Evolutionary conservation across 1,140 invertebrate species (phyloP).

Genomic region (Diploscapter pachys): DNA sequence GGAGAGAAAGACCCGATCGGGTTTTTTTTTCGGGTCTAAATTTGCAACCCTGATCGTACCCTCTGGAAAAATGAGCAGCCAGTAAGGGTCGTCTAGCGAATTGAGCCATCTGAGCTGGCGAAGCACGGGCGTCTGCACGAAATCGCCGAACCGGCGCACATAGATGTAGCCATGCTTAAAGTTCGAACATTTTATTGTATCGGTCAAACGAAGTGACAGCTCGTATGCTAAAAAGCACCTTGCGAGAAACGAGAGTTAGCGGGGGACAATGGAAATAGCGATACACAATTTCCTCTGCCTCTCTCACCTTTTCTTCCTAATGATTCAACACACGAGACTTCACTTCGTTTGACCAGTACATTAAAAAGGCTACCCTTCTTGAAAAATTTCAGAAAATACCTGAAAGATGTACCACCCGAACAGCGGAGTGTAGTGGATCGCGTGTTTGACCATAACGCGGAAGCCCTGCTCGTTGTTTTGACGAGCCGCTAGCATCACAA

Average conservation of each 20-base stretch:
- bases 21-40: no score
- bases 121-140: conserved; percentile 61
- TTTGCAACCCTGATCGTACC: conserved; percentile 60
- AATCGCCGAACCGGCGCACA: conserved; percentile 64
- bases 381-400: conserved; percentile 1
- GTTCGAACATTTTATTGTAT: neutral
- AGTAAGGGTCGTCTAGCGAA: conserved; percentile 61
- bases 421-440: conserved; percentile 64
- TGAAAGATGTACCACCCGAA: conserved; percentile 65
- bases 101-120: conserved; percentile 60
- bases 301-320: no score
- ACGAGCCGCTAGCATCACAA: conserved; percentile 63
- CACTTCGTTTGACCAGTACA: no score
- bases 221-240: conserved; percentile 1
- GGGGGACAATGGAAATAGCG: no score
- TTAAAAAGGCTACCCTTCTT: no score
- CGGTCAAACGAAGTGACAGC: no score
- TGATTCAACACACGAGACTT: no score
- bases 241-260: neutral
- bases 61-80: conserved; percentile 67
- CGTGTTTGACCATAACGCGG: conserved; percentile 66
- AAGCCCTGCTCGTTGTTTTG: conserved; percentile 57
- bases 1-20: no score
- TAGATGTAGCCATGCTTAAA: conserved; percentile 65
- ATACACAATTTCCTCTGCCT: no score